Evolutionary conservation across 2,113 vertebrate species (phyloP), one percentile per base, ranked within the genome.

Genomic region (Carassius auratus): DNA sequence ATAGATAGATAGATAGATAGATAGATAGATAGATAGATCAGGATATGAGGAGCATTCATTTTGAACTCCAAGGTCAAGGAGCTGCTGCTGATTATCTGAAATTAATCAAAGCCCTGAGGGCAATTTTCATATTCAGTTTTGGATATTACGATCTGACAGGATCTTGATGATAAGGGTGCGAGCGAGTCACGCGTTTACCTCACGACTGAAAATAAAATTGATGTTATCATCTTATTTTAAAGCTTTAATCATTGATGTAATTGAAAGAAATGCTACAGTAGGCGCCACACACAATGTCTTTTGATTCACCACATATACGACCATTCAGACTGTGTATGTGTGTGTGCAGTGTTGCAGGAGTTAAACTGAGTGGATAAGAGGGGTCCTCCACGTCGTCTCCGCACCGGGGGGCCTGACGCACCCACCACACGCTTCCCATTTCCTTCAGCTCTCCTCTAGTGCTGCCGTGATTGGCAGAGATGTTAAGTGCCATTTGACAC

Each of bases 401-500:
- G 38, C 68, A 64, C 74, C 13, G 52, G 50, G 23, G 73, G n/a
- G 30, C 79, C 81, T 74, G 36, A 13, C 69, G 81, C 61, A 71
- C 84, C 76, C 81, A 5, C 81, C 85, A 83, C 61, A 30, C 30
- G 26, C 66, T 19, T 89, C 89, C 42, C 84, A 87, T 90, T 90
- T 90, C 83, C 88, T 95, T 94, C 92, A 93, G 90, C 89, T 94
- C 93, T 94, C 92, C 93, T 95, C 93, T 92, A 85, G 92, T 92
- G 88, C 90, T 87, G 86, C 86, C 66, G 84, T 95, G 95, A 95
- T 93, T 94, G 95, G 94, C 95, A 95, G 93, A 89, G 92, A 94
- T 94, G 95, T 95, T 95, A 95, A 95, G 94, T 94, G 94, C 92
- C 93, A 92, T 95, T 95, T 95, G 95, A 95, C 95, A 95, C 93